Base-by-base conservation (phyloP, 2,888 invertebrate genomes). In the Cosmia trapezina region DNA sequence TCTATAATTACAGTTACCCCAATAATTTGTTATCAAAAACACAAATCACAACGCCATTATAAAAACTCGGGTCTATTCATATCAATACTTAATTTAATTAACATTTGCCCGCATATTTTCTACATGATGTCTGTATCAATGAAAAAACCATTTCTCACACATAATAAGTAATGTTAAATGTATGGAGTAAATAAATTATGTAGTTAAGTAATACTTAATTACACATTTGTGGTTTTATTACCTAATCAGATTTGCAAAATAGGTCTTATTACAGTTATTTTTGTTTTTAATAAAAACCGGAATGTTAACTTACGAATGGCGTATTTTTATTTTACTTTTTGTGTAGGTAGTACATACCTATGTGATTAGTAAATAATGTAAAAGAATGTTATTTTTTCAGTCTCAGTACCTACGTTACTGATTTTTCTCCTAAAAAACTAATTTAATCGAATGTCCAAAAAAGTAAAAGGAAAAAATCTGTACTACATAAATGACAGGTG, bases 1-100 rank as follows among this genome's bases (percentile, higher is more conserved):
- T 84, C 81, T 79, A 76, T 76, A 76, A 85, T 81, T 68, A 80
- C 43, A 67, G 68, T 70, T 70, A 74, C 79, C 81, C 78, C 70
- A 80, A 80, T 73, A 89, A 89, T 90, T 88, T 88, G 91, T 91
- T 91, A 92, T 92, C 93, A 75, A 84, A 86, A 84, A 82, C 74
- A 81, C 80, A 85, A 89, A 90, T 91, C 89, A 83, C 68, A 70
- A 28, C n/a, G 75, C 70, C 79, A 86, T 88, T 87, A 88, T 88
- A 86, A 87, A 86, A 85, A 87, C 83, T 78, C 73, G 68, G 54
- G 57, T 73, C 69, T 68, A 66, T 75, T 65, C 80, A 81, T 73
- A 83, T 37, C 49, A 56, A 72, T 83, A 73, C 64, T 70, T 87
- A 81, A 89, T 89, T 89, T 78, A 88, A 89, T 91, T 88, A 89